A percentile compares a stretch with the other conserved stretches of the same genome.
These are phyloP conservation scores for Oncorhynchus gorbuscha DNA, from an alignment of 2,113 vertebrate species.

Conservation along the genomic window DNA sequence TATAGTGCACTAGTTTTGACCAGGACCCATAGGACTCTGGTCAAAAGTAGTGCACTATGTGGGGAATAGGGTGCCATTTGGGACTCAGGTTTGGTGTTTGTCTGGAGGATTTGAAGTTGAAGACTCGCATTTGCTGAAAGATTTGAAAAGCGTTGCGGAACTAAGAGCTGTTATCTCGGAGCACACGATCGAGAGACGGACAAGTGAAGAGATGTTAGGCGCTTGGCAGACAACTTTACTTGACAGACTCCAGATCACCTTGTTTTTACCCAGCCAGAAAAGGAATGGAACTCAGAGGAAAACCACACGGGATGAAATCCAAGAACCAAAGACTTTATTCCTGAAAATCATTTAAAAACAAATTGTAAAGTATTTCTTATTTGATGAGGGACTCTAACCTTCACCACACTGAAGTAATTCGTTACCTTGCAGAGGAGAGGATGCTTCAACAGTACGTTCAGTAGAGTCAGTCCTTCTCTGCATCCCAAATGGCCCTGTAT, in stretches of 20 bases:
- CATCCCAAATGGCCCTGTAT: too few relatives aligned
- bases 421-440: constrained; percentile 61
- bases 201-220: constrained; percentile 58
- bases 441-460: constrained; percentile 59
- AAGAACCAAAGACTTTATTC: constrained; percentile 54
- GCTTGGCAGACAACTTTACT: constrained; percentile 40
- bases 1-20: not conserved
- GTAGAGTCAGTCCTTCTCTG: constrained; percentile 44
- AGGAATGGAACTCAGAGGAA: constrained; percentile 48
- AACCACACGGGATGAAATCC: constrained; percentile 57
- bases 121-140: constrained; percentile 52
- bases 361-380: constrained; percentile 52
- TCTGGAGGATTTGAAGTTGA: not conserved
- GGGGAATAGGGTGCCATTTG: too few relatives aligned
- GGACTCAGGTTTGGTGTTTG: too few relatives aligned
- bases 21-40: too few relatives aligned
- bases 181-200: constrained; percentile 42
- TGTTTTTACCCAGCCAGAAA: constrained; percentile 52
- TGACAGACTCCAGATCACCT: constrained; percentile 70
- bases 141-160: constrained; percentile 45
- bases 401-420: constrained; percentile 76
- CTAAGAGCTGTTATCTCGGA: constrained; percentile 54
- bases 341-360: constrained; percentile 63
- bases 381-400: constrained; percentile 74
- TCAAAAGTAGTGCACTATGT: too few relatives aligned